Evolutionary conservation across 2,113 vertebrate species (phyloP), one percentile per base, ranked within the genome.

Genomic region (Falco punctatus): DNA sequence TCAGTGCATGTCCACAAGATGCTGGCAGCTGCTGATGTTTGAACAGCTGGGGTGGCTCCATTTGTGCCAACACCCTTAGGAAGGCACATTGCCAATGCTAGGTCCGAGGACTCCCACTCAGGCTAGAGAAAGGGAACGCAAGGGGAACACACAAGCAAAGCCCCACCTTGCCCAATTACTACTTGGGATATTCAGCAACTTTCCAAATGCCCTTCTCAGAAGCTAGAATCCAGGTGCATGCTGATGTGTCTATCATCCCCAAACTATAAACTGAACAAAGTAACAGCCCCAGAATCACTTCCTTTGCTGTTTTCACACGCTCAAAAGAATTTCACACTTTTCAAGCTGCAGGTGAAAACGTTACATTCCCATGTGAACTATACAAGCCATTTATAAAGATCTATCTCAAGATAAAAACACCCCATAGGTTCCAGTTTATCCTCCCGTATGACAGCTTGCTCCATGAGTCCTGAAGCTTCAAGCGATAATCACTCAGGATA

Each of bases 281-380:
- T 24, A 95, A 77, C 81, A 94, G 57, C 46, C n/a, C 19, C 48
- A 64, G 66, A 96, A 87, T 46, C 0, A 77, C 58, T 94, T 94
- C 54, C 86, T 93, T 86, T 0, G 1, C 64, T 77, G 62, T 75
- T 92, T 94, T 86, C 92, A 92, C 52, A 81, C 4, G 42, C 55
- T 77, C 74, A 80, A 92, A 97, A 67, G 38, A 95, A 85, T 86
- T 95, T 86, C 89, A 89, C 91, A 92, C 72, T 69, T 91, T 88
- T 92, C 70, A 88, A 82, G 46, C 28, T 91, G 80, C 78, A 96
- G 93, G 83, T 92, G 69, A 96, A 92, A 92, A 92, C 24, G 49
- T 42, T 84, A 54, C 57, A 75, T 57, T 85, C 80, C 80, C 79
- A 79, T 6, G 42, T 80, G 54, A 89, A 80, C 94, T 88, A 35